Percentiles rank a stretch among this genome's conserved stretches.
Evolutionary conservation across 2,113 vertebrate species (phyloP).

Genomic region (Oryzias celebensis): DNA sequence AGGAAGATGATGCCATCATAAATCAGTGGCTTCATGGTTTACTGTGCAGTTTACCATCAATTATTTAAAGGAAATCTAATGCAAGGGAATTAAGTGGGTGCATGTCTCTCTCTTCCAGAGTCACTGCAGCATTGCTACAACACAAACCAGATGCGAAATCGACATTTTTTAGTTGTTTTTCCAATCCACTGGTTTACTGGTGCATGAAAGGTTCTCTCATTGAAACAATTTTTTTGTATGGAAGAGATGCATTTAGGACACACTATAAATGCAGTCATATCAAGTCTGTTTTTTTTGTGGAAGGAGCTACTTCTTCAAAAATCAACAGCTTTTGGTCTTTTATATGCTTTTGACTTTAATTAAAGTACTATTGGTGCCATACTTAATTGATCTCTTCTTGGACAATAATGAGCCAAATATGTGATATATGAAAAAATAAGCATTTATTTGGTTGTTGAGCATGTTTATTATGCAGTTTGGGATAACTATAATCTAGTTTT

Average conservation of each 20-base stretch:
- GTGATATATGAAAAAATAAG: too few relatives aligned
- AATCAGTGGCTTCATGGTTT: conserved; percentile 45
- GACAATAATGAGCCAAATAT: too few relatives aligned
- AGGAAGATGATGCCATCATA: conserved; percentile 37
- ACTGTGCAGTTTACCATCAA: conserved; percentile 14
- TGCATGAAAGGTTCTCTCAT: conserved; percentile 49
- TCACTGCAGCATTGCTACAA: conserved; percentile 58
- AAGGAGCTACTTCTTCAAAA: too few relatives aligned
- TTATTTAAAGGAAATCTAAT: conserved; percentile 31
- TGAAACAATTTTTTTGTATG: conserved; percentile 43
- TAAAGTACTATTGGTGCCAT: too few relatives aligned
- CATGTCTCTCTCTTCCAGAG: conserved; percentile 49
- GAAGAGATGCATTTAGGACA: conserved; percentile 12
- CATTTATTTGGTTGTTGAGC: too few relatives aligned
- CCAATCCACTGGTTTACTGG: conserved; percentile 43
- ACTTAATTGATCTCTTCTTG: too few relatives aligned
- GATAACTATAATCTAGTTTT: too few relatives aligned
- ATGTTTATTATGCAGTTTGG: too few relatives aligned
- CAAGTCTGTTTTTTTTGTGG: too few relatives aligned
- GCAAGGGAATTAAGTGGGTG: conserved; percentile 28
- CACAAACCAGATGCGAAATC: conserved; percentile 70
- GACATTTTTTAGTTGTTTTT: conserved; percentile 64
- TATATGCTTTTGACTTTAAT: too few relatives aligned
- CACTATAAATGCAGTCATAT: conserved; percentile 27
- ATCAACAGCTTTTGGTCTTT: too few relatives aligned